Evolutionary conservation across 92 coral and sea anemone genomes (phyloP), one percentile per base, ranked within the genome.

Genomic region (Virgularia gustaviana): DNA sequence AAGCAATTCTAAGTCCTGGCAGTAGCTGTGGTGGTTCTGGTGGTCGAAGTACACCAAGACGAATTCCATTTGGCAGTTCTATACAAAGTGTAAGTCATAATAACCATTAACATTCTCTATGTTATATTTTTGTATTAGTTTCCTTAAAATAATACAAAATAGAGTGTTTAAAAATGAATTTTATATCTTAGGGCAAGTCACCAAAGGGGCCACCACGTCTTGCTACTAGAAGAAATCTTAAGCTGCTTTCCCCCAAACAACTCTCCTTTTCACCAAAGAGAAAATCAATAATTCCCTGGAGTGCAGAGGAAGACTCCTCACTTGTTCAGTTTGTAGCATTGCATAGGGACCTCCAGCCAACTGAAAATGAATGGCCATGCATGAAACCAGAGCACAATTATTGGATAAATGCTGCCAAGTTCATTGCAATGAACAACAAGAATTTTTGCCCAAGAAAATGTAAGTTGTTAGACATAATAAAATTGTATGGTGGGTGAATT

Each of bases 311-410:
- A 31, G 78, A 78, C 9, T 53, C 44, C 39, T 75, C 71, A 36
- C 64, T 79, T 45, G 84, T 71, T 27, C 84, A 79, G 45, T 61
- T 71, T 38, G 47, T 79, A 18, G 84, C 79, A 0, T 36, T 79
- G 16, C 84, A 79, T 36, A 16, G 31, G 24, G 84, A 59, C 15
- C 18, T 58, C 1, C 78, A 71, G 36, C 49, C 72, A 18, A 63
- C 77, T 2, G 20, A 11, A 2, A 61, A 51, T 41, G 51, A 56
- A 39, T 79, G 83, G 83, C 83, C 78, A 23, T 58, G 62, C 35
- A 65, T 79, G 62, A 61, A 70, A 23, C n/a, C 84, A 9, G 72
- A 43, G 7, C 57, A 71, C 31, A 22, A 47, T 13, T 71, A 71
- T 28, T 79, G 84, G 84, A 16, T 1, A 12, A 49, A 44, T 11